Conservation (phyloP, 1,140 invertebrate species). For the Pinna nobilis region DNA sequence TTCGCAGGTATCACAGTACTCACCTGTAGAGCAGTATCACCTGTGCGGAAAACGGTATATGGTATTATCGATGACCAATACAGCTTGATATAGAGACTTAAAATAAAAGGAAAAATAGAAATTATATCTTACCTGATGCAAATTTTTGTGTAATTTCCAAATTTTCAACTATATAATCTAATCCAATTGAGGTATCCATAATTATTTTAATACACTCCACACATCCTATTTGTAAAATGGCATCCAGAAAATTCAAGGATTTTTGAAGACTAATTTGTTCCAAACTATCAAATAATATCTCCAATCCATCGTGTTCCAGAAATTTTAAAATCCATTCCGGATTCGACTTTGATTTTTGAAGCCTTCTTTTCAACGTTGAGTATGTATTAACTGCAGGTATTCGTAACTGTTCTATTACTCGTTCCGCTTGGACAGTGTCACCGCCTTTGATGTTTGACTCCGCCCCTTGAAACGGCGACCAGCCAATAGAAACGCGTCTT, state of each 20-base stretch:
- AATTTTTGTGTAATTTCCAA: conserved; percentile 45
- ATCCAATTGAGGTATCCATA: conserved; percentile 45
- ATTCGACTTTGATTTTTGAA: conserved; percentile 39
- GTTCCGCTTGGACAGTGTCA: conserved; percentile 30
- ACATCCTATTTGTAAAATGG: conserved; percentile 43
- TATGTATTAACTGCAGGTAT: conserved; percentile 46
- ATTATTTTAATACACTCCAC: conserved; percentile 44
- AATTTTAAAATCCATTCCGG: conserved; percentile 51
- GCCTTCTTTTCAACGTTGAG: conserved; percentile 40
- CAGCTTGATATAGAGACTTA: too few species aligned
- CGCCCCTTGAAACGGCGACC: conserved; percentile 34
- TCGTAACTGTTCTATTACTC: conserved; percentile 36
- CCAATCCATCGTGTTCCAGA: conserved; percentile 45
- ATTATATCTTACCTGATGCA: conserved; percentile 37
- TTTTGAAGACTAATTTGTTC: conserved; percentile 42
- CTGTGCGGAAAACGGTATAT: too few species aligned
- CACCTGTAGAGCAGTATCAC: too few species aligned
- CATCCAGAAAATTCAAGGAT: conserved; percentile 40
- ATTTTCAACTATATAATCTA: conserved; percentile 50
- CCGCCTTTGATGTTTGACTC: conserved; percentile 1
- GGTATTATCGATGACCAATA: too few species aligned
- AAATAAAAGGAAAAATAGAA: too few species aligned
- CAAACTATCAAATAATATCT: conserved; percentile 47
- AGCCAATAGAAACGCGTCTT: conserved; percentile 43
- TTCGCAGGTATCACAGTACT: too few species aligned